These are phyloP conservation scores for Atherix ibis DNA, from an alignment of 2,888 invertebrate species.

Conservation along the genomic window DNA sequence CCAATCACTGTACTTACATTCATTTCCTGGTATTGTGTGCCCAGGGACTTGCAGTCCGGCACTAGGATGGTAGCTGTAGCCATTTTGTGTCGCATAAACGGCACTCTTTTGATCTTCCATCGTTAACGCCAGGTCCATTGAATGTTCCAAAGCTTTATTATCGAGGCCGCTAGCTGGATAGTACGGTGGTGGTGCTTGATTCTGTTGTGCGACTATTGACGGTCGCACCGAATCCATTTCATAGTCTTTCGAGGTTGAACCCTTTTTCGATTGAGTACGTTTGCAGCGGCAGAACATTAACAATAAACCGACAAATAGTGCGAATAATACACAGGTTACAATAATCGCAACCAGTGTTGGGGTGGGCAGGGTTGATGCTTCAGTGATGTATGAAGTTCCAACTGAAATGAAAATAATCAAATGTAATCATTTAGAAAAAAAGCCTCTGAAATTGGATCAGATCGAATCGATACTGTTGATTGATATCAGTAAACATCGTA, in stretches of 20 bases:
- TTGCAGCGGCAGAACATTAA: conserved; percentile 76
- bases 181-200: conserved; percentile 76
- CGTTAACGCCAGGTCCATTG: conserved; percentile 66
- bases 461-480: no score
- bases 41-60: conserved; percentile 46
- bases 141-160: conserved; percentile 82
- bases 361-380: conserved; percentile 59
- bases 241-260: conserved; percentile 68
- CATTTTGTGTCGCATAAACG: conserved; percentile 68
- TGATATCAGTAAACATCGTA: no score
- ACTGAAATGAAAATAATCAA: conserved; percentile 37
- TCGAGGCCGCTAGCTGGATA: conserved; percentile 79
- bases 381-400: conserved; percentile 65
- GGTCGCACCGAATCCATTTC: conserved; percentile 80
- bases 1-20: conserved; percentile 73
- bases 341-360: conserved; percentile 64
- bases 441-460: no score
- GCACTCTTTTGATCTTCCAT: conserved; percentile 76
- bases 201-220: conserved; percentile 71
- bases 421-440: not conserved
- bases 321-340: conserved; percentile 65
- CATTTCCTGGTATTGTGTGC: conserved; percentile 57
- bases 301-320: conserved; percentile 56
- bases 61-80: conserved; percentile 71
- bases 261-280: conserved; percentile 65